These are phyloP conservation scores for Apodemia duryi DNA, from an alignment of 2,888 invertebrate species.

Conservation along the genomic window DNA sequence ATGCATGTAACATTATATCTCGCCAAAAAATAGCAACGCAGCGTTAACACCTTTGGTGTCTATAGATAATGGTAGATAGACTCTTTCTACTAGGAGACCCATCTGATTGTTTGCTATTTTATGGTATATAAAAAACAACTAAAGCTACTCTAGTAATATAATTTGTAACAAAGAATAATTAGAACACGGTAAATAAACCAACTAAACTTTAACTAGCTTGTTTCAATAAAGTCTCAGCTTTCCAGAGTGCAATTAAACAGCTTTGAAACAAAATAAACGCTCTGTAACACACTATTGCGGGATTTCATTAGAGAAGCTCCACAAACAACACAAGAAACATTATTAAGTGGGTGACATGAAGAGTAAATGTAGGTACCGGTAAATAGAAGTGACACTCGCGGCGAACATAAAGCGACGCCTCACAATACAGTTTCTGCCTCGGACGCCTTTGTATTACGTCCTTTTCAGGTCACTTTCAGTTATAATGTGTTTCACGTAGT, in stretches of 20 bases:
- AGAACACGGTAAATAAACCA: background rate
- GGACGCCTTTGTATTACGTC: slow-evolving; percentile 61
- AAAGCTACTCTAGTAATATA: too few relatives aligned
- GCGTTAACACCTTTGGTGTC: too few relatives aligned
- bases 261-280: slow-evolving; percentile 15
- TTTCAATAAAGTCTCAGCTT: slow-evolving; percentile 8
- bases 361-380: slow-evolving; percentile 41
- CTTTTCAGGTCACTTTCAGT: slow-evolving; percentile 72
- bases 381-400: slow-evolving; percentile 51
- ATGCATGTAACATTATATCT: too few relatives aligned
- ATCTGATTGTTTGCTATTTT: too few relatives aligned
- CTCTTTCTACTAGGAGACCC: too few relatives aligned
- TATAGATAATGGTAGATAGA: too few relatives aligned
- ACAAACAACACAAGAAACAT: slow-evolving; percentile 33
- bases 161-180: too few relatives aligned
- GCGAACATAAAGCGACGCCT: slow-evolving; percentile 51
- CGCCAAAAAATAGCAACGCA: too few relatives aligned
- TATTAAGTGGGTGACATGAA: slow-evolving; percentile 53
- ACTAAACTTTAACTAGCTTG: background rate
- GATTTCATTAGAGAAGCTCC: slow-evolving; percentile 37
- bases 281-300: slow-evolving; percentile 15
- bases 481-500: slow-evolving; percentile 32
- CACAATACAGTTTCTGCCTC: slow-evolving; percentile 68
- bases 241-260: slow-evolving; percentile 17
- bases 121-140: too few relatives aligned